Percentiles rank a stretch among this genome's conserved stretches.
phyloP scores from a whole-genome alignment of 1,140 invertebrate species.

The Philotrypesis tridentata region DNA sequence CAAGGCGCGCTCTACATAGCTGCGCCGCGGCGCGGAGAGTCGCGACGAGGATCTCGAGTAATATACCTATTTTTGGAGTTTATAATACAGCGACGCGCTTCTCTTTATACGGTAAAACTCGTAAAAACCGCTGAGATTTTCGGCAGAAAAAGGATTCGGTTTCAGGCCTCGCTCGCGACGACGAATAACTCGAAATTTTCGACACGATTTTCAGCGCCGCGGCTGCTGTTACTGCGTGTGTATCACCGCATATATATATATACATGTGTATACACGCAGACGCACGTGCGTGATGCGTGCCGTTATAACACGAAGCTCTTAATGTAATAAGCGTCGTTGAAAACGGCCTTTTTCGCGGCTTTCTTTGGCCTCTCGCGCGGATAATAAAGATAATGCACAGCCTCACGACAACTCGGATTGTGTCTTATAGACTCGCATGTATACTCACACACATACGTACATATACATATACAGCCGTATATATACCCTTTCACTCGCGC shows the following conservation, averaged over 20 bases:
- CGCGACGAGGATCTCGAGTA: too few relatives aligned
- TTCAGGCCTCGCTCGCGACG: neutral
- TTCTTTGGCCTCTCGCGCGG: neutral
- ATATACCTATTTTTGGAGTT: neutral
- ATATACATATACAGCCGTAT: too few relatives aligned
- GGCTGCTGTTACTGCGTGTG: too few relatives aligned
- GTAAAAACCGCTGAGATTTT: neutral
- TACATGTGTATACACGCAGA: too few relatives aligned
- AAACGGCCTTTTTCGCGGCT: constrained; percentile 1
- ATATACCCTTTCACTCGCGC: constrained; percentile 18
- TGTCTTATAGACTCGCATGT: neutral
- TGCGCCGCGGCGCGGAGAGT: too few relatives aligned
- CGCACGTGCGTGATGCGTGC: neutral
- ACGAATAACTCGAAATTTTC: neutral
- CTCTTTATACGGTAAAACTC: neutral
- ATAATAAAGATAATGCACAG: neutral
- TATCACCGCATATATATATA: too few relatives aligned
- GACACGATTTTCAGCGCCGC: neutral
- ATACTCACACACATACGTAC: too few relatives aligned
- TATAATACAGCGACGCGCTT: too few relatives aligned
- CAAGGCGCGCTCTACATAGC: neutral
- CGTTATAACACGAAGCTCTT: neutral
- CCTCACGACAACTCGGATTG: neutral
- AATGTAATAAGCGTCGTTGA: neutral
- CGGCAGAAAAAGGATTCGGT: neutral